Evolutionary conservation across 2,797 vertebrate species (phyloP).

Genomic region (Danio aesculapii): DNA sequence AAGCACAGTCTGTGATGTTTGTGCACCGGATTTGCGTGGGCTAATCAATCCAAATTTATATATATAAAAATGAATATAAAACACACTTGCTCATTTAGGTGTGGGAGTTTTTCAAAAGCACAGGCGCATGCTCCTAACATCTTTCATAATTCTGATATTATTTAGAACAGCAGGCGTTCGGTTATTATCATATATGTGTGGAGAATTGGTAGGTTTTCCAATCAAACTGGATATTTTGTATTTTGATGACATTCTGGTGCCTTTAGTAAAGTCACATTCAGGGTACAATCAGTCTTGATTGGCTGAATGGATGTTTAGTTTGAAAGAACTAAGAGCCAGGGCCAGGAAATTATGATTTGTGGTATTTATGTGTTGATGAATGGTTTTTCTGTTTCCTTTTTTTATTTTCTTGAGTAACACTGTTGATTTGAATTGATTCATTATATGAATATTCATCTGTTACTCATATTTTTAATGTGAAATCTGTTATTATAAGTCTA

Average conservation of each 20-base stretch:
- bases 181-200: background rate
- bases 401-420: background rate
- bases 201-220: background rate
- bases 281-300: conserved; percentile 42
- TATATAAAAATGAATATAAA: conserved; percentile 38
- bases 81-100: conserved; percentile 8
- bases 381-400: conserved; percentile 3
- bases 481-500: conserved; percentile 9
- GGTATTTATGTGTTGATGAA: background rate
- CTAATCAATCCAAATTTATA: conserved; percentile 24
- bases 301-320: background rate
- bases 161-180: conserved; percentile 3
- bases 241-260: background rate
- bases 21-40: conserved; percentile 19
- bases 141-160: conserved; percentile 31
- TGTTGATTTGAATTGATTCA: conserved; percentile 28
- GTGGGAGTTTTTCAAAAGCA: conserved; percentile 39
- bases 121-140: background rate
- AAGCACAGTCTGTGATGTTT: background rate
- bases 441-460: background rate
- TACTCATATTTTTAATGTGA: background rate
- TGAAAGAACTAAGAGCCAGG: background rate
- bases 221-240: conserved; percentile 5
- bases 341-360: background rate
- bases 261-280: conserved; percentile 30